Conservation (phyloP, 2,888 invertebrate genomes). For the Ommatoiulus sabulosus region DNA sequence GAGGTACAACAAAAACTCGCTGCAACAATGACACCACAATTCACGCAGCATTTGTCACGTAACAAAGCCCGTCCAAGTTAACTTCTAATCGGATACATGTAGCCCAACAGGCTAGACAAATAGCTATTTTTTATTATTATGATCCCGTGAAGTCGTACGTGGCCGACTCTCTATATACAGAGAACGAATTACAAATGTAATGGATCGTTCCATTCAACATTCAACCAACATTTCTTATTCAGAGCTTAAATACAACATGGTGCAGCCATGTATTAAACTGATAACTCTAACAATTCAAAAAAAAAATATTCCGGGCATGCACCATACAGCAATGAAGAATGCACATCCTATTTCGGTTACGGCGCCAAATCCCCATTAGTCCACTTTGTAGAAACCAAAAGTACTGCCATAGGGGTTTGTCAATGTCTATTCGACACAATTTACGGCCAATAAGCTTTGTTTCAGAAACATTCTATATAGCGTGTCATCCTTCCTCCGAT, state of each 20-base stretch:
- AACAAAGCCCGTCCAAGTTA: too few species aligned
- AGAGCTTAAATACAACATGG: not conserved
- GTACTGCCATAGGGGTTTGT: conserved; percentile 1
- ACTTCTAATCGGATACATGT: too few species aligned
- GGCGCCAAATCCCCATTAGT: not conserved
- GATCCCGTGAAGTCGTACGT: too few species aligned
- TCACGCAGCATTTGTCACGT: too few species aligned
- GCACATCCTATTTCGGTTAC: not conserved
- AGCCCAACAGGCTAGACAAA: too few species aligned
- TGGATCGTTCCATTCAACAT: not conserved
- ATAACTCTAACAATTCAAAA: not conserved
- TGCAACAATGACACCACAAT: too few species aligned
- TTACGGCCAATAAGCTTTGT: conserved; percentile 47
- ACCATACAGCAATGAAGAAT: not conserved
- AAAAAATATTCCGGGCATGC: conserved; percentile 7
- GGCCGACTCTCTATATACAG: too few species aligned
- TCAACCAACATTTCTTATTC: not conserved
- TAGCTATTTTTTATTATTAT: too few species aligned
- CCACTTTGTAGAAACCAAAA: conserved; percentile 3
- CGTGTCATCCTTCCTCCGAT: not conserved
- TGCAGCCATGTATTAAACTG: too few species aligned
- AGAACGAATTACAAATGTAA: too few species aligned
- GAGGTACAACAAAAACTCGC: too few species aligned
- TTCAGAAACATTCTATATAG: conserved; percentile 29
- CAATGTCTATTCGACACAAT: not conserved